Evolutionary conservation across 1,140 invertebrate genomes (phyloP).

Genomic region (Onthophagus taurus): DNA sequence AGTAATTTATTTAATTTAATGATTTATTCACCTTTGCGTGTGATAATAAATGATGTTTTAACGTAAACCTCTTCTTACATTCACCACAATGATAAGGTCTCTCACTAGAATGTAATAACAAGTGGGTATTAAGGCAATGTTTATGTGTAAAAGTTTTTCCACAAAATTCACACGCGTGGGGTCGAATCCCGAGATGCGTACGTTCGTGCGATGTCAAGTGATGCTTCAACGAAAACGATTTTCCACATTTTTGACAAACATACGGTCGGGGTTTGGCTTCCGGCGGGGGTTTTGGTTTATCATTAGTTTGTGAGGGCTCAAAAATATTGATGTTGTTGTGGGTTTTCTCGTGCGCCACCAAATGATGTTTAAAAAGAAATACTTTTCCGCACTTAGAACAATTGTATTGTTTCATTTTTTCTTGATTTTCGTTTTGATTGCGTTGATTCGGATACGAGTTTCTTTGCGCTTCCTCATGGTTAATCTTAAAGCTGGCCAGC

Average conservation of each 20-base stretch:
- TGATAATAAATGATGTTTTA: constrained; percentile 70
- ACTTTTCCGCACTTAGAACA: constrained; percentile 75
- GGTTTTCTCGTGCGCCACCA: constrained; percentile 61
- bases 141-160: constrained; percentile 79
- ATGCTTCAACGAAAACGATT: constrained; percentile 72
- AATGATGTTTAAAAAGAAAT: constrained; percentile 71
- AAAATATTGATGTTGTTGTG: background rate
- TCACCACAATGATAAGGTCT: constrained; percentile 72
- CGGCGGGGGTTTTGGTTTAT: background rate
- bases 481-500: constrained; percentile 8
- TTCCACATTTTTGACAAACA: constrained; percentile 70
- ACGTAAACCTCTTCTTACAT: constrained; percentile 78
- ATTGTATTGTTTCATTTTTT: constrained; percentile 51
- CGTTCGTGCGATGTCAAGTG: constrained; percentile 70
- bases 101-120: constrained; percentile 68
- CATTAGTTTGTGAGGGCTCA: background rate
- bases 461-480: constrained; percentile 10
- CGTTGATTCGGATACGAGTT: constrained; percentile 3
- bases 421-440: constrained; percentile 7
- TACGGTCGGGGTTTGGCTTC: constrained; percentile 46
- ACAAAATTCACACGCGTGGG: constrained; percentile 73
- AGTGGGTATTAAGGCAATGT: constrained; percentile 73
- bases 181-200: constrained; percentile 71
- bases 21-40: constrained; percentile 52
- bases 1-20: background rate